Percentiles rank a stretch among this genome's conserved stretches.
phyloP scores from a whole-genome alignment of 2,797 vertebrate genomes.

The Centropyge bicolor region DNA sequence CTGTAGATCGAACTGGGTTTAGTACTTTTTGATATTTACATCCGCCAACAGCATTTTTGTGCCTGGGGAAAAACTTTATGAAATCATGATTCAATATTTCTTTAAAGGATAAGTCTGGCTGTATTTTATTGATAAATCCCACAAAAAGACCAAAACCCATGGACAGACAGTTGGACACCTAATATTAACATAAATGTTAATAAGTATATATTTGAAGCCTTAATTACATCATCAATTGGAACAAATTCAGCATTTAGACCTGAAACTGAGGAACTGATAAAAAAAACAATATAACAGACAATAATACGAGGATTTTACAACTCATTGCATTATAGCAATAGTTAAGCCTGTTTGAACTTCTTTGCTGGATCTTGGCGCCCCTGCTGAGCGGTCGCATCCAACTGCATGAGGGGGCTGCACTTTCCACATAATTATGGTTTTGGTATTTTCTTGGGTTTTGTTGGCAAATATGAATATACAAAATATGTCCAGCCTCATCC shows the following conservation, averaged over 20 bases:
- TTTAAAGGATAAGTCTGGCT: background rate
- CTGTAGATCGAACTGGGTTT: background rate
- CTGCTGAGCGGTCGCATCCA: background rate
- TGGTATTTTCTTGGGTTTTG: conserved; percentile 12
- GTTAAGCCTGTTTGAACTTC: background rate
- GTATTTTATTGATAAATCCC: background rate
- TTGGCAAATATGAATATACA: background rate
- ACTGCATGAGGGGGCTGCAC: fast-evolving
- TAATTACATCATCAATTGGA: background rate
- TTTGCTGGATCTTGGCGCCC: background rate
- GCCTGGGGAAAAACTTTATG: background rate
- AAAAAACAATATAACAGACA: no score
- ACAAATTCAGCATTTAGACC: background rate
- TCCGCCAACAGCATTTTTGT: background rate
- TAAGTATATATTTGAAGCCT: background rate
- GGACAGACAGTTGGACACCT: background rate
- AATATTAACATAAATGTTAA: no score
- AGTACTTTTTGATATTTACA: conserved; percentile 34
- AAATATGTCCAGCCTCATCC: background rate
- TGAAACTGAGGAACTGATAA: background rate
- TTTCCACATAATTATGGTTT: conserved; percentile 5
- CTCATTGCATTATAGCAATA: background rate
- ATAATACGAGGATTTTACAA: background rate
- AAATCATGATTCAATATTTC: background rate
- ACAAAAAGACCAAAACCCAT: conserved; percentile 13